phyloP scores from a whole-genome alignment of 2,797 vertebrate species.

The Acrossocheilus wenchowensis region DNA sequence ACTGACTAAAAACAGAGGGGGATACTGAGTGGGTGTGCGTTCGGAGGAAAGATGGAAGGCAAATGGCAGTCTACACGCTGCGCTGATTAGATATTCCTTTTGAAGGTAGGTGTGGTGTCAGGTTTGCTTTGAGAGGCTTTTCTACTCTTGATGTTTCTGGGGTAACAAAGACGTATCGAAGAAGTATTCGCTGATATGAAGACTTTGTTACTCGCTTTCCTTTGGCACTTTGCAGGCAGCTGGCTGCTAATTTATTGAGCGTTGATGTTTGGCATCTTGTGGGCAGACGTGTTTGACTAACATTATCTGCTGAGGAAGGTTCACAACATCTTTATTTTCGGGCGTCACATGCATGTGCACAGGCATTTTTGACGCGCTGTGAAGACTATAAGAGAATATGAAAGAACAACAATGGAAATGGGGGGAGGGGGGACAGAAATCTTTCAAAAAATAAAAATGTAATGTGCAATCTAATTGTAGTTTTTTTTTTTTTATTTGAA shows the following conservation, averaged over 20 bases:
- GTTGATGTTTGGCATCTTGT: constrained; percentile 28
- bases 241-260: constrained; percentile 42
- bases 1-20: background rate
- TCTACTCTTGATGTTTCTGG: constrained; percentile 38
- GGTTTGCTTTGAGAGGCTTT: constrained; percentile 30
- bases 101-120: constrained; percentile 46
- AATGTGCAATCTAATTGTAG: background rate
- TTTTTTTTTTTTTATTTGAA: background rate
- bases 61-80: constrained; percentile 31
- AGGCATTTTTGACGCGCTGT: background rate
- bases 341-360: background rate
- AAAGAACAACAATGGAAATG: background rate
- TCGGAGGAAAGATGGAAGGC: constrained; percentile 4
- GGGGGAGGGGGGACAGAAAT: background rate
- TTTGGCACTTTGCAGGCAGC: constrained; percentile 23
- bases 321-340: constrained; percentile 24
- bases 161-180: constrained; percentile 34
- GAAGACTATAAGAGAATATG: background rate
- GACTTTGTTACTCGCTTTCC: constrained; percentile 35
- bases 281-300: constrained; percentile 29
- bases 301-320: background rate
- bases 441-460: background rate
- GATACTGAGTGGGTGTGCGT: background rate
- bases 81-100: constrained; percentile 43
- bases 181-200: constrained; percentile 28